Evolutionary conservation across 2,888 invertebrate genomes (phyloP).

Genomic region (Lithophane ornitopus): DNA sequence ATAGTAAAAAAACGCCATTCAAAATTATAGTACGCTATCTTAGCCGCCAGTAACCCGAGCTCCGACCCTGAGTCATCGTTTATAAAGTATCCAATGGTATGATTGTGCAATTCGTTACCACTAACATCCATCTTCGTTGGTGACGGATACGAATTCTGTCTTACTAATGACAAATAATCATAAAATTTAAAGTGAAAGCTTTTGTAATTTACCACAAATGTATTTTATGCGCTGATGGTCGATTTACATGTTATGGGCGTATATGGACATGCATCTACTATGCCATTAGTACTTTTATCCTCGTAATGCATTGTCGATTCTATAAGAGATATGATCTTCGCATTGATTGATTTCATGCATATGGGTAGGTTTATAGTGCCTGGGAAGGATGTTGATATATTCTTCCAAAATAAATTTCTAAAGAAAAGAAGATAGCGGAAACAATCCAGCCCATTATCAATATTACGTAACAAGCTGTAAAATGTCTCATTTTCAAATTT

Average conservation of each 20-base stretch:
- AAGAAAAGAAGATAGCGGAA: conserved; percentile 73
- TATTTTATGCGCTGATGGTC: conserved; percentile 42
- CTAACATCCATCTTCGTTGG: conserved; percentile 44
- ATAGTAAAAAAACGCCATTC: conserved; percentile 79
- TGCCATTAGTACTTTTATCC: conserved; percentile 52
- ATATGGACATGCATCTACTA: conserved; percentile 31
- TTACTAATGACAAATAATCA: conserved; percentile 19
- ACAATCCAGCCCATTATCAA: conserved; percentile 78
- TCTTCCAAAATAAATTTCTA: conserved; percentile 74
- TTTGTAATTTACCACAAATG: conserved; percentile 32
- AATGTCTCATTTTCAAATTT: conserved; percentile 78
- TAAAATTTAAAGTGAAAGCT: conserved; percentile 26
- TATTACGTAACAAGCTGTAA: conserved; percentile 80
- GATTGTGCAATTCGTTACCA: conserved; percentile 32
- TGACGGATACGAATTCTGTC: conserved; percentile 7
- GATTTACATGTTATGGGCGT: conserved; percentile 44
- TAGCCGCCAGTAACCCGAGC: conserved; percentile 75
- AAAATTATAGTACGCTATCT: conserved; percentile 79
- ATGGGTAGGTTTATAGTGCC: conserved; percentile 60
- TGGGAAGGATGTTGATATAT: conserved; percentile 63
- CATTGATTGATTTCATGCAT: conserved; percentile 11
- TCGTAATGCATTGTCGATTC: conserved; percentile 60
- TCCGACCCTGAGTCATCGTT: conserved; percentile 62
- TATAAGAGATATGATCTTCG: conserved; percentile 41
- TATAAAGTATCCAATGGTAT: conserved; percentile 55